phyloP scores from a whole-genome alignment of 2,888 invertebrate genomes.

The Zelleria hepariella region DNA sequence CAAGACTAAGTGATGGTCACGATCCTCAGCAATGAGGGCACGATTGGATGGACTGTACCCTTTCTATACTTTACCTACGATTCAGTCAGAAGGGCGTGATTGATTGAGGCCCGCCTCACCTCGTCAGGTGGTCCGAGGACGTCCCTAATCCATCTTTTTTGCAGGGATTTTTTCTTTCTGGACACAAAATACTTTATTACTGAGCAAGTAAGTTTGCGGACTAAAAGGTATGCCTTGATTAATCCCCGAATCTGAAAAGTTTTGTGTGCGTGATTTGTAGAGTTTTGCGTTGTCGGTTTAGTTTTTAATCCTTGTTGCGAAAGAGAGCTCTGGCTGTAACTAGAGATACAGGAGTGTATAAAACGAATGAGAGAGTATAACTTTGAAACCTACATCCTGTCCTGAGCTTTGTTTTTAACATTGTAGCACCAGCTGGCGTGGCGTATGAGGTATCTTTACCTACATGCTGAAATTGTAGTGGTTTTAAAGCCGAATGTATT shows the following conservation, averaged over 20 bases:
- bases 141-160: constrained; percentile 10
- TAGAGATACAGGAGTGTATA: no score
- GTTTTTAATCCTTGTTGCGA: neutral
- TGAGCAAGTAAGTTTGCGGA: neutral
- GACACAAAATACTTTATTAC: constrained; percentile 2
- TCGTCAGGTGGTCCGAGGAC: constrained; percentile 10
- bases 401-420: no score
- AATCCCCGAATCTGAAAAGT: neutral
- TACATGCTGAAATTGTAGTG: no score
- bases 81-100: constrained; percentile 18
- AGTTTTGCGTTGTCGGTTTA: neutral
- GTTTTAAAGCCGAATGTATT: no score
- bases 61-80: neutral
- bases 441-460: no score
- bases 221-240: neutral
- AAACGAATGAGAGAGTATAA: no score
- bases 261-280: neutral
- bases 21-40: neutral
- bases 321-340: no score
- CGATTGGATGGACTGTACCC: neutral
- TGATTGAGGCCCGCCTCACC: constrained; percentile 22
- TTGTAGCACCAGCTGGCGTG: no score
- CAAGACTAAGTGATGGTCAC: no score
- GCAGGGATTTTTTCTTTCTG: neutral
- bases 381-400: no score